phyloP scores from a whole-genome alignment of 2,888 invertebrate species.

The Atrina japonica region DNA sequence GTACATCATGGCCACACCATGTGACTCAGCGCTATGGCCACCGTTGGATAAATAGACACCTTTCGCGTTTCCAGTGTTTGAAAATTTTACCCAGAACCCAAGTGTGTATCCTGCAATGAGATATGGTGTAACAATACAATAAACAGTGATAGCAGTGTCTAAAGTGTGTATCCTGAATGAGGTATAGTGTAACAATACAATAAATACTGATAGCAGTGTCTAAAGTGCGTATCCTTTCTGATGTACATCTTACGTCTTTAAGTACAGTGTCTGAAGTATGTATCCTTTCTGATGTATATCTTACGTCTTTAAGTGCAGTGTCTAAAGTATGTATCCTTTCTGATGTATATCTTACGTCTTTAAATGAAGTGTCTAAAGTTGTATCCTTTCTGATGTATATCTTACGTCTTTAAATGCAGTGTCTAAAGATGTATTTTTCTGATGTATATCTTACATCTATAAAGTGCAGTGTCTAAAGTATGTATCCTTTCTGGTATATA shows the following conservation, averaged over 20 bases:
- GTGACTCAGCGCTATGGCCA: constrained; percentile 70
- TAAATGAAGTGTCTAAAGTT: too few relatives aligned
- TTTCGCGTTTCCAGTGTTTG: constrained; percentile 58
- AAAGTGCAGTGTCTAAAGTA: constrained; percentile 45
- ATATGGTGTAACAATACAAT: background rate
- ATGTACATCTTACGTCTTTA: background rate
- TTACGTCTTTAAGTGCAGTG: background rate
- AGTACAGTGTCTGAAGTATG: constrained; percentile 59
- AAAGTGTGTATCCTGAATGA: constrained; percentile 75
- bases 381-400: too few relatives aligned
- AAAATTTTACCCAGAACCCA: constrained; percentile 76
- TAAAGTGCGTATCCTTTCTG: constrained; percentile 74
- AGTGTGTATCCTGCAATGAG: constrained; percentile 74
- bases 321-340: too few relatives aligned
- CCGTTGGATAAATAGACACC: constrained; percentile 78
- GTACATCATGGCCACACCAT: constrained; percentile 79
- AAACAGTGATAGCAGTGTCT: background rate
- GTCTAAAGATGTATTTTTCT: too few relatives aligned
- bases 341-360: background rate
- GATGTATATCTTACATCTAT: too few relatives aligned
- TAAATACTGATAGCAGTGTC: background rate
- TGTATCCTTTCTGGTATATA: constrained; percentile 71
- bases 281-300: constrained; percentile 67
- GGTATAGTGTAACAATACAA: background rate
- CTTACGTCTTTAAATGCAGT: too few relatives aligned